Conservation (phyloP, 2,797 vertebrate genomes). For the Enteromius radiatus region DNA sequence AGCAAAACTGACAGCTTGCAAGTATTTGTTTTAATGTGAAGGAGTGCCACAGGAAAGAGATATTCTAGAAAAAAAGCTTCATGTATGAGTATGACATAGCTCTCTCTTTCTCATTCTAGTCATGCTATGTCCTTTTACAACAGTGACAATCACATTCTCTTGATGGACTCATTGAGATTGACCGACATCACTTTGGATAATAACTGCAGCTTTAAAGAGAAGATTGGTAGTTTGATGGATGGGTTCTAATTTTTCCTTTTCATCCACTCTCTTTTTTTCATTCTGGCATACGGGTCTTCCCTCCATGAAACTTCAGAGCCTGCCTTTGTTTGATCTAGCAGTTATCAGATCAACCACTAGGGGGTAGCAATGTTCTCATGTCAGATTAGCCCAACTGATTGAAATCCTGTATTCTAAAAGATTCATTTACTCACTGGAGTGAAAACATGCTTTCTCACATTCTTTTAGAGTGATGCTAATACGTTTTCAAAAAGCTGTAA, state of each 20-base stretch:
- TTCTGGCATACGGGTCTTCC: neutral
- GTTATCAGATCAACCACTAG: conserved; percentile 46
- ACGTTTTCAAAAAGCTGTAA: conserved; percentile 32
- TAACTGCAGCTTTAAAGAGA: conserved; percentile 38
- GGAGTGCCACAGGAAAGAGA: neutral
- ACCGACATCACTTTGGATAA: conserved; percentile 37
- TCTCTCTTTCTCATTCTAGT: conserved; percentile 32
- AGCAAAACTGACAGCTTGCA: neutral
- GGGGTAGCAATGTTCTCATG: conserved; percentile 46
- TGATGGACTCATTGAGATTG: conserved; percentile 25
- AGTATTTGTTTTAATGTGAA: conserved; percentile 4
- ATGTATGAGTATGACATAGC: neutral
- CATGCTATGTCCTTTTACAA: conserved; percentile 9
- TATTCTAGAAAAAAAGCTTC: conserved; percentile 13
- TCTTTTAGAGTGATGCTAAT: conserved; percentile 33
- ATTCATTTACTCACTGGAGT: conserved; percentile 41
- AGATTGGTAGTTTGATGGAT: conserved; percentile 37
- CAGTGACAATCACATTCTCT: conserved; percentile 30
- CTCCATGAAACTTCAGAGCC: neutral
- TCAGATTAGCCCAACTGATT: conserved; percentile 16
- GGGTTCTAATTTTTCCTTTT: conserved; percentile 33
- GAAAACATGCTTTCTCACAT: conserved; percentile 20
- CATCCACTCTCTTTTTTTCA: neutral
- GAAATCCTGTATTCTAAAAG: conserved; percentile 29
- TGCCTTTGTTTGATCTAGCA: neutral